Conservation (phyloP, 2,888 invertebrate species). For the Pterostichus madidus region DNA sequence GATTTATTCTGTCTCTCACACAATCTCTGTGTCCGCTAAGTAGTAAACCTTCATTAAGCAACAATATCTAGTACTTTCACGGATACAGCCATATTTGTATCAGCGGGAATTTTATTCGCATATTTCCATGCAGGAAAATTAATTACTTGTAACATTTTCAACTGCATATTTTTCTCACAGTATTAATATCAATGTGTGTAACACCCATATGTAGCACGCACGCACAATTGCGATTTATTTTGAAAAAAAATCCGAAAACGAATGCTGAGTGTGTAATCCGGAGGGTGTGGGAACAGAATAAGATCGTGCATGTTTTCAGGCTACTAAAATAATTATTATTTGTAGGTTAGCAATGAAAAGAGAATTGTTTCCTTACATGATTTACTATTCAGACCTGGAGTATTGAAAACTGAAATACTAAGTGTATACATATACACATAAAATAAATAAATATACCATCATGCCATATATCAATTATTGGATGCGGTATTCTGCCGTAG, state of each 20-base stretch:
- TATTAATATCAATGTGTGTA: constrained; percentile 21
- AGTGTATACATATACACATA: background rate
- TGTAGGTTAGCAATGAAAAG: constrained; percentile 29
- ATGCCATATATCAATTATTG: no score
- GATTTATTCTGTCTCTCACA: background rate
- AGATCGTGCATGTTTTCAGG: constrained; percentile 32
- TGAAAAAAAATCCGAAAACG: constrained; percentile 11
- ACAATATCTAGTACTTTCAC: constrained; percentile 39
- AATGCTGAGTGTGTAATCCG: constrained; percentile 15
- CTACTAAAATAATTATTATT: constrained; percentile 21
- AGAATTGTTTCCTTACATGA: constrained; percentile 27
- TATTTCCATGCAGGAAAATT: constrained; percentile 33
- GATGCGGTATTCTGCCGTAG: no score
- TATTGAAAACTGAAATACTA: background rate
- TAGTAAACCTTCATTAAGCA: constrained; percentile 29
- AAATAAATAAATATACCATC: no score
- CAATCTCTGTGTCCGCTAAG: constrained; percentile 14
- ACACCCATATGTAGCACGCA: constrained; percentile 43
- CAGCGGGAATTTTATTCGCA: constrained; percentile 42
- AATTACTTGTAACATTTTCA: constrained; percentile 41
- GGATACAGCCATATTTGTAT: constrained; percentile 34
- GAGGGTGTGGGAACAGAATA: constrained; percentile 36
- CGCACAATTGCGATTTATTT: constrained; percentile 7
- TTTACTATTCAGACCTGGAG: constrained; percentile 9
- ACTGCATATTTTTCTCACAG: constrained; percentile 47